Evolutionary conservation across 2,113 vertebrate species (phyloP).

Genomic region (Epinephelus lanceolatus): DNA sequence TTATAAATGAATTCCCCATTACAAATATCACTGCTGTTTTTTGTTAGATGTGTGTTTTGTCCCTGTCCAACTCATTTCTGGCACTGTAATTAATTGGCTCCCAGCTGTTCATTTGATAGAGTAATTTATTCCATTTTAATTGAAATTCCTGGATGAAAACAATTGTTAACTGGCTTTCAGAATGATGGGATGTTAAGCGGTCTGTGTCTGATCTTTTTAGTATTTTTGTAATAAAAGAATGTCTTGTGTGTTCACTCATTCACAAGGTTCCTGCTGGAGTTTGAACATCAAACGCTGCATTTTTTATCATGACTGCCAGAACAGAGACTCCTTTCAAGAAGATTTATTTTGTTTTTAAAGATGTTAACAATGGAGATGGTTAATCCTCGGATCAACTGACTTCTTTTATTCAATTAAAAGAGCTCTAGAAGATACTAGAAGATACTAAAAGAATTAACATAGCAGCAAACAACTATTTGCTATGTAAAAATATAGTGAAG

Average conservation of each 20-base stretch:
- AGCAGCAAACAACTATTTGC: too few relatives aligned
- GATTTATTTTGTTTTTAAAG: neutral
- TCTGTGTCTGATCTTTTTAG: neutral
- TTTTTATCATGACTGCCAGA: neutral
- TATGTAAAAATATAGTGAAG: too few relatives aligned
- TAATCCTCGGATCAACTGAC: neutral
- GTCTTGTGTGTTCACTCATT: neutral
- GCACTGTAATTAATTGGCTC: neutral
- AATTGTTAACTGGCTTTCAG: neutral
- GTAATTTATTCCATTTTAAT: slow-evolving; percentile 14
- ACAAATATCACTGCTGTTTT: slow-evolving; percentile 2
- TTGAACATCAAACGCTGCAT: neutral
- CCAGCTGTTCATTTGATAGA: slow-evolving; percentile 10
- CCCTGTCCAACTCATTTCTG: neutral
- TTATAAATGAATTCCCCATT: neutral
- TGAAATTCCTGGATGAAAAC: slow-evolving; percentile 3
- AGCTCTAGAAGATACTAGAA: too few relatives aligned
- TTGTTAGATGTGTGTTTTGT: slow-evolving; percentile 6
- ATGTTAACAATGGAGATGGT: neutral
- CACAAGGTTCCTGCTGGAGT: neutral
- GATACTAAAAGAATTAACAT: too few relatives aligned
- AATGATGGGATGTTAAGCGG: neutral
- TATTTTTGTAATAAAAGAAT: slow-evolving; percentile 1
- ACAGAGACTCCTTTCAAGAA: neutral
- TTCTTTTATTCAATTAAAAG: neutral